Percentiles rank a stretch among this genome's conserved stretches.
These are phyloP conservation scores for Chiridota heheva DNA, from an alignment of 35 echinoderm and acorn worm species.

Conservation along the genomic window DNA sequence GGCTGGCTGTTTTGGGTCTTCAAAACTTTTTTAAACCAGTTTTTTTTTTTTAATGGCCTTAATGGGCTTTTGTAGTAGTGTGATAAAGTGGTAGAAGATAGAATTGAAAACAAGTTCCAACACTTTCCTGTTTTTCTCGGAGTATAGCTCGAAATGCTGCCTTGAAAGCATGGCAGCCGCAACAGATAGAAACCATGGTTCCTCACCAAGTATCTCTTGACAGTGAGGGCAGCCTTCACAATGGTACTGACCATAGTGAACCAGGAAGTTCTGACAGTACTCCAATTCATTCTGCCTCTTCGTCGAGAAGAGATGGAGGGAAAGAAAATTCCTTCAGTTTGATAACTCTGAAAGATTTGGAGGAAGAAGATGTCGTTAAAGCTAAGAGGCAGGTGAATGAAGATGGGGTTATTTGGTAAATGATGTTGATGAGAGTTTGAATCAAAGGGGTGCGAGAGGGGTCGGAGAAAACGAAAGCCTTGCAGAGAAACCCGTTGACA, in stretches of 20 bases:
- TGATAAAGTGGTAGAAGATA: neutral
- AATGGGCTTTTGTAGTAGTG: neutral
- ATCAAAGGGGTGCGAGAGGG: neutral
- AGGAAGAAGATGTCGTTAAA: neutral
- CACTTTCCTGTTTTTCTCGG: too few relatives aligned
- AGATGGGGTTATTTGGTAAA: neutral
- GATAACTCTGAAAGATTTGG: neutral
- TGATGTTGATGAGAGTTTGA: neutral
- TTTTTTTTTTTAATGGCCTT: neutral
- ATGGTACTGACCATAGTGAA: neutral
- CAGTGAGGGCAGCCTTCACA: neutral
- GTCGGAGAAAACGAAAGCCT: neutral
- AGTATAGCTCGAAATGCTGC: slow-evolving; percentile 34
- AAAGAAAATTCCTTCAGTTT: too few relatives aligned
- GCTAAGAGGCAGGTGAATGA: neutral
- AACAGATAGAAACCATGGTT: slow-evolving; percentile 11
- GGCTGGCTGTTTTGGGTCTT: too few relatives aligned
- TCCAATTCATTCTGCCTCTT: neutral
- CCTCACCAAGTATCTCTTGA: slow-evolving; percentile 29
- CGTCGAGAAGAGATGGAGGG: neutral
- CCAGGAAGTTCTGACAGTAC: slow-evolving; percentile 3
- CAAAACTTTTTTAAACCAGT: neutral
- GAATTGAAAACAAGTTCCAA: neutral
- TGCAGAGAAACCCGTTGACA: neutral
- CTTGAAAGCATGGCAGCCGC: slow-evolving; percentile 33